Base-by-base conservation (phyloP, 2,888 invertebrate species). In the Volucella bombylans region DNA sequence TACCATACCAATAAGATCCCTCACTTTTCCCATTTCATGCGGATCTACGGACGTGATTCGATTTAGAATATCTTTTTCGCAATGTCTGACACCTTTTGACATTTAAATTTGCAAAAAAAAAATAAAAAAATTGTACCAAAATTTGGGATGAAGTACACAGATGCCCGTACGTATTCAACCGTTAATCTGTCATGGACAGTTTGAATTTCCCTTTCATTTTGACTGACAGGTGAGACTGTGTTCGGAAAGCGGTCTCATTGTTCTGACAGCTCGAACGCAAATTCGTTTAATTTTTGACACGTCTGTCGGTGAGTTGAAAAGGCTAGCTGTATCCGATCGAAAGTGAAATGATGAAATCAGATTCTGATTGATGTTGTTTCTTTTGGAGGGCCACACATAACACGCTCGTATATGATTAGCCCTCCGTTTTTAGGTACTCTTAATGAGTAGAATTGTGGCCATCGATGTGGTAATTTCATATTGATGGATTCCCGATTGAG, bases 261-360 rank as follows among this genome's bases (percentile, higher is more conserved):
- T 52, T 67, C 43, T 38, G 38, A 38, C 38, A 14, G 14, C 12
- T 11, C 18, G 69, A 57, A 69, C 59, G 69, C 57, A 69, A 69
- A 69, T 69, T 10, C 18, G 43, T 14, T 31, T 15, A 43, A 43
- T 31, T 23, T 41, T 10, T 8, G 14, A 14, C n/a, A 14, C 18
- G 45, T 31, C 31, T 55, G 57, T 49, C 65, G 65, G 65, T 52
- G 52, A 65, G 71, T 50, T 59, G 59, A 71, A 71, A 59, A 31
- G 41, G 45, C 14, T 47, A 38, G 49, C 18, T 12, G 61, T 10
- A 50, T 12, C 23, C 45, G 15, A 43, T 47, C 14, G 43, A 68
- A 68, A 68, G 68, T 68, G 68, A 68, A 68, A 68, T 45, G 54
- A 43, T 38, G 38, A 45, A 47, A 61, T 47, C 23, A 15, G 55